A percentile compares a stretch with the other conserved stretches of the same genome.
These are phyloP conservation scores for Ophion slaviceki DNA, from an alignment of 2,888 invertebrate genomes.

Conservation along the genomic window DNA sequence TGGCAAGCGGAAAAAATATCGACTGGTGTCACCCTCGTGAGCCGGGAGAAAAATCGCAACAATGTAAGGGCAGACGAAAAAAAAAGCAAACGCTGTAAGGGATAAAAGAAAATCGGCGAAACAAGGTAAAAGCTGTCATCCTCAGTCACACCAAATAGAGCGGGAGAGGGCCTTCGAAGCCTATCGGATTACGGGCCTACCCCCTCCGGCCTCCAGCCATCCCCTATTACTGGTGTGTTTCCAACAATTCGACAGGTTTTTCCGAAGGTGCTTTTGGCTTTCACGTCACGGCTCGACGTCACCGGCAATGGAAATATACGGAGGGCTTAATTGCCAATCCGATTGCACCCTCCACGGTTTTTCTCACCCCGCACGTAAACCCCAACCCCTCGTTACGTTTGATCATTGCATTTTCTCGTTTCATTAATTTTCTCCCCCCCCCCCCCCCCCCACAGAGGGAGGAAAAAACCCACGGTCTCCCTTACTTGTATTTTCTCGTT, in stretches of 20 bases:
- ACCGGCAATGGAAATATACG: conserved; percentile 44
- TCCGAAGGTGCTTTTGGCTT: conserved; percentile 48
- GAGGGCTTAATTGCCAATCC: conserved; percentile 57
- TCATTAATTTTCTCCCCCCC: neutral
- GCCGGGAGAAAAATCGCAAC: neutral
- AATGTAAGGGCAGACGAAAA: neutral
- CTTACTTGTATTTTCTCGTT: conserved; percentile 6
- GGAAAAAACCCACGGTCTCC: conserved; percentile 7
- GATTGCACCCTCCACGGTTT: conserved; percentile 35
- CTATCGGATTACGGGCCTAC: conserved; percentile 75
- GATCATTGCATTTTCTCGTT: conserved; percentile 45
- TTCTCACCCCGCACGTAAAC: conserved; percentile 10
- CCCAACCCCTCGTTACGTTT: conserved; percentile 22
- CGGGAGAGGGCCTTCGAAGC: conserved; percentile 71
- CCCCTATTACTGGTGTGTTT: conserved; percentile 52
- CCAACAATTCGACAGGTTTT: conserved; percentile 68
- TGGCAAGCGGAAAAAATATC: neutral
- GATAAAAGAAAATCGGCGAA: conserved; percentile 34
- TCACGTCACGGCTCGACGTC: conserved; percentile 32
- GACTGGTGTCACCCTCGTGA: neutral
- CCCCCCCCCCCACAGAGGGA: neutral
- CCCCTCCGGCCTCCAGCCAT: conserved; percentile 50
- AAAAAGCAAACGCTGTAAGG: neutral
- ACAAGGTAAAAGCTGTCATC: conserved; percentile 70
- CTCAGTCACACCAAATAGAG: conserved; percentile 79